Base-by-base conservation (phyloP, 1,140 invertebrate species). In the Drosophila leontia region DNA sequence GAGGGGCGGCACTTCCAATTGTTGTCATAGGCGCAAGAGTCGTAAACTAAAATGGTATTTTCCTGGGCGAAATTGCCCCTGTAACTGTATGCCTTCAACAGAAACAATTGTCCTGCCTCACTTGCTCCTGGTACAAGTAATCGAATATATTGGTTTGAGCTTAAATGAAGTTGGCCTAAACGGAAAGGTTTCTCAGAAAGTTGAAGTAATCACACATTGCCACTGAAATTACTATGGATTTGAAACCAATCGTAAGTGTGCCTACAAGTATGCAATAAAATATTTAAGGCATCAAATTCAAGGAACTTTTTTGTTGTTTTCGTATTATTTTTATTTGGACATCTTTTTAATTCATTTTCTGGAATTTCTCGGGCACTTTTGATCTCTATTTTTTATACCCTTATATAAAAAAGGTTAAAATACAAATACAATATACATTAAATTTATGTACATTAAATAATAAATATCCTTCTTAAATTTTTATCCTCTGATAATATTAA, bases 21-120 rank as follows among this genome's bases (percentile, higher is more conserved):
- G 74, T 35, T 67, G 71, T 76, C 72, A 77, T 44, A 76, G 75
- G 67, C 69, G 67, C 48, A 67, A 55, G 37, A 60, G 75, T 77
- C 75, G 63, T 77, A 77, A 77, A 77, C 41, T 69, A 34, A 67
- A 77, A 76, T 68, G 58, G 56, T 35, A 77, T 67, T 59, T 57
- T 58, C 37, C 45, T 44, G 35, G 5, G 29, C 34, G 11, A 67
- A 57, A 67, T 77, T 68, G 32, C 53, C 19, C 32, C 17, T 32
- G 39, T 65, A 57, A 57, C 44, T 48, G 42, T 63, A 55, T 23
- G 5, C 51, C 51, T 50, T 13, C n/a, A 64, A 29, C 26, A 37
- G 35, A 19, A 29, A 50, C 51, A 34, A 55, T 67, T 67, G 37
- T 17, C 37, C 47, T 19, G 65, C 47, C 39, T 39, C 67, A 37